Conservation (phyloP, 2,797 vertebrate species). For the Danio albolineatus region DNA sequence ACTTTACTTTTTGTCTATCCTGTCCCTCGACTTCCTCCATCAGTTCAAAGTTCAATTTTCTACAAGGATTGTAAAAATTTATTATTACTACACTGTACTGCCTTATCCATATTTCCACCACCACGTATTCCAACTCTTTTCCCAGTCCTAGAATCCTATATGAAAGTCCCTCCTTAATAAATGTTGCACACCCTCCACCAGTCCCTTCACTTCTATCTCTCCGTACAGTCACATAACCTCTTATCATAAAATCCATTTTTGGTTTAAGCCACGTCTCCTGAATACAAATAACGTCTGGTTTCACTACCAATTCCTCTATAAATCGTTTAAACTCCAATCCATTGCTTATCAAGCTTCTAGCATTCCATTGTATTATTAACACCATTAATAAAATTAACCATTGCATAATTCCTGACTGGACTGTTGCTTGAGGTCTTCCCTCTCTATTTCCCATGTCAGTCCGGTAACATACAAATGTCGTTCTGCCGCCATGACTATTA, state of each 20-base stretch:
- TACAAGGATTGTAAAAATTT: not conserved
- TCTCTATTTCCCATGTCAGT: conserved; percentile 12
- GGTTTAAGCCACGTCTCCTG: not conserved
- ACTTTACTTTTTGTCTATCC: not conserved
- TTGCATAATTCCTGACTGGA: not conserved
- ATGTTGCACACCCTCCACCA: not conserved
- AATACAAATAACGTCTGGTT: not conserved
- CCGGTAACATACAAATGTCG: too few species aligned
- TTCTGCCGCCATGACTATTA: too few species aligned
- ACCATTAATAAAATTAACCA: not conserved
- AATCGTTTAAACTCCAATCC: not conserved
- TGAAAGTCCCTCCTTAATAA: not conserved
- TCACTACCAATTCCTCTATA: not conserved
- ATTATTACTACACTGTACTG: not conserved
- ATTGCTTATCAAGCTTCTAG: not conserved
- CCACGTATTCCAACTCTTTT: not conserved
- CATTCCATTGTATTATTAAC: not conserved
- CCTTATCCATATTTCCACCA: not conserved
- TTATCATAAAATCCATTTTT: not conserved
- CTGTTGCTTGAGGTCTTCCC: not conserved
- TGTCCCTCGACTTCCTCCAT: not conserved
- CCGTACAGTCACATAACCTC: not conserved
- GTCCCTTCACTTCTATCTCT: not conserved
- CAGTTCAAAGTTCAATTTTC: not conserved
- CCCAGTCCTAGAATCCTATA: not conserved